Evolutionary conservation across 2,113 vertebrate species (phyloP).

Genomic region (Labeo rohita): DNA sequence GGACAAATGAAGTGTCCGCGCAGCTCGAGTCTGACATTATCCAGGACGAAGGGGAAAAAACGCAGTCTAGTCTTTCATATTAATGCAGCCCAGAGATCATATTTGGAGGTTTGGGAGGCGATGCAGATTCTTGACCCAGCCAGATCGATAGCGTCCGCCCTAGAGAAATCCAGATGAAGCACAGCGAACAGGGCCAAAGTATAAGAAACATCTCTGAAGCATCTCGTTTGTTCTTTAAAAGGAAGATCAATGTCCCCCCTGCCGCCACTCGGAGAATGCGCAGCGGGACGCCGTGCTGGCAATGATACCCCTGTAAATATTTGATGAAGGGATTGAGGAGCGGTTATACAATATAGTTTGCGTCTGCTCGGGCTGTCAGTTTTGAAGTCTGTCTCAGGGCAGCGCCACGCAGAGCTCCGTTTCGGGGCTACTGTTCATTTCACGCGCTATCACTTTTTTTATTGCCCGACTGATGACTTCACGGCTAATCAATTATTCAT

Average conservation of each 20-base stretch:
- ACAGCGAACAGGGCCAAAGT: constrained; percentile 74
- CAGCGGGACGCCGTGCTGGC: constrained; percentile 64
- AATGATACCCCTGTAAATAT: constrained; percentile 73
- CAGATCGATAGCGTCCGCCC: constrained; percentile 70
- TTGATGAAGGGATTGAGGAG: constrained; percentile 62
- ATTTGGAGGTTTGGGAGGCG: constrained; percentile 49
- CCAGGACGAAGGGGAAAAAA: constrained; percentile 23
- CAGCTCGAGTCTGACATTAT: constrained; percentile 17
- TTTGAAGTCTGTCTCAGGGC: constrained; percentile 55
- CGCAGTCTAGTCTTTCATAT: constrained; percentile 37
- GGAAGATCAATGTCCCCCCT: constrained; percentile 76
- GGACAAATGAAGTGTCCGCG: constrained; percentile 52
- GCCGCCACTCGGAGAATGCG: constrained; percentile 67
- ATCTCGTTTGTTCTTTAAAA: constrained; percentile 76
- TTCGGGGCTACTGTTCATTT: constrained; percentile 75
- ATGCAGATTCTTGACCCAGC: constrained; percentile 63
- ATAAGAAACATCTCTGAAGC: constrained; percentile 76
- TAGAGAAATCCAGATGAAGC: constrained; percentile 75
- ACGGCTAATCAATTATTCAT: constrained; percentile 80
- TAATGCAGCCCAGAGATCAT: constrained; percentile 56
- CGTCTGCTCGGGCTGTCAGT: constrained; percentile 55
- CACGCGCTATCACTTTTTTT: constrained; percentile 80
- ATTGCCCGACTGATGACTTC: constrained; percentile 78
- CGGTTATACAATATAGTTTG: constrained; percentile 66
- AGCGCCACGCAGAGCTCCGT: constrained; percentile 48